Percentiles rank a stretch among this genome's conserved stretches.
Evolutionary conservation across 2,113 vertebrate genomes (phyloP).

Genomic region (Rallus limicola): DNA sequence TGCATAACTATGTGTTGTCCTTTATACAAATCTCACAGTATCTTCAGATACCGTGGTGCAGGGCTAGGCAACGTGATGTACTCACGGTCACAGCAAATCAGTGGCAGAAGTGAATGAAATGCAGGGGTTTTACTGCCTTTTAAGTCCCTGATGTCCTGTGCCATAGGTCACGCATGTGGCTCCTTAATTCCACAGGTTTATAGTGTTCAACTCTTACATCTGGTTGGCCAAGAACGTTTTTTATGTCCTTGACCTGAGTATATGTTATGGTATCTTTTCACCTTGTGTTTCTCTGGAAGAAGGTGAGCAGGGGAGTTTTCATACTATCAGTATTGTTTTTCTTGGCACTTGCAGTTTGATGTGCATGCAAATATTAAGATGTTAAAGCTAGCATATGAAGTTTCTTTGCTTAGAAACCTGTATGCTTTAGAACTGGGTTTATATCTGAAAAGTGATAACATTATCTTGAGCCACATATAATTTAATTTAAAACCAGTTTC

Average conservation of each 20-base stretch:
- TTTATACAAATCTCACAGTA: not conserved
- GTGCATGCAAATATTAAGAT: not conserved
- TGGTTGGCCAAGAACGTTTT: not conserved
- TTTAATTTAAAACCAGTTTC: not conserved
- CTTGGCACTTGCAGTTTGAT: not conserved
- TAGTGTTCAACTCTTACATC: not conserved
- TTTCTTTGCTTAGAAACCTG: not conserved
- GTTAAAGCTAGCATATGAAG: not conserved
- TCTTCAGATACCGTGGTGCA: not conserved
- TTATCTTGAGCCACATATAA: not conserved
- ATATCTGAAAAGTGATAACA: not conserved
- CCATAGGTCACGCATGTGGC: not conserved
- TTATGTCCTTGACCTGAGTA: not conserved
- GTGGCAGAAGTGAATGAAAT: not conserved
- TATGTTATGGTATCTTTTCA: not conserved
- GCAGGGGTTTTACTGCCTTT: not conserved
- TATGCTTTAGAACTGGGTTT: not conserved
- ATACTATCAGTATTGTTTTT: not conserved
- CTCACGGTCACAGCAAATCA: not conserved
- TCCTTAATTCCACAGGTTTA: not conserved
- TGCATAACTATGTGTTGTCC: not conserved
- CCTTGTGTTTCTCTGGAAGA: not conserved
- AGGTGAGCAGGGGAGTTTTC: not conserved
- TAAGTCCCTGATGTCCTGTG: not conserved
- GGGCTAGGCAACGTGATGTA: not conserved